A percentile compares a stretch with the other conserved stretches of the same genome.
Evolutionary conservation across 2,113 vertebrate species (phyloP).

Genomic region (Scatophagus argus): DNA sequence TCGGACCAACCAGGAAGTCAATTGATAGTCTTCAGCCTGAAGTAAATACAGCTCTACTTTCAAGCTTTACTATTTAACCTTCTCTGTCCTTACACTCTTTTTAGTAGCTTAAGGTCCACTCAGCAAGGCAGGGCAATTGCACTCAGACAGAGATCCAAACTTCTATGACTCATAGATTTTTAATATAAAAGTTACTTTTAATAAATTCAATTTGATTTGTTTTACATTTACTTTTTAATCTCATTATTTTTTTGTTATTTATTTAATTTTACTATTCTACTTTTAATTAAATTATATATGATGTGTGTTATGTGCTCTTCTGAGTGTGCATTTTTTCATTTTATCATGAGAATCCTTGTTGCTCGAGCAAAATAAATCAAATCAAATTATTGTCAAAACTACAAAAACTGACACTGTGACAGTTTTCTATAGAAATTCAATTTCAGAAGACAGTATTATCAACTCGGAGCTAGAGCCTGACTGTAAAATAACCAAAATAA

Average conservation of each 20-base stretch:
- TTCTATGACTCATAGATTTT: too few relatives aligned
- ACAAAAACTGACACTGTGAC: background rate
- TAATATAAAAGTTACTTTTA: background rate
- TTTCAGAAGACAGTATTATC: background rate
- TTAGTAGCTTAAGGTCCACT: background rate
- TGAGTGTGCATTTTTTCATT: background rate
- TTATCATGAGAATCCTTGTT: background rate
- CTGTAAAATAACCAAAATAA: too few relatives aligned
- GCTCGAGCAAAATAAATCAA: background rate
- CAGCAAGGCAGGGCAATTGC: too few relatives aligned
- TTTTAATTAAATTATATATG: too few relatives aligned
- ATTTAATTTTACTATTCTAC: background rate
- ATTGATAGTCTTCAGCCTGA: background rate
- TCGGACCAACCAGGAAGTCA: background rate
- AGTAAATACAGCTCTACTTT: background rate
- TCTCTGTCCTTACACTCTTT: constrained; percentile 9
- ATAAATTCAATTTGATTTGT: too few relatives aligned
- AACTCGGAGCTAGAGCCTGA: too few relatives aligned
- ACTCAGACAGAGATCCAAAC: too few relatives aligned
- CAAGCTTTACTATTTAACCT: constrained; percentile 2
- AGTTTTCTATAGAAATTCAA: background rate
- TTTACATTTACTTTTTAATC: background rate
- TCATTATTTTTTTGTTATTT: background rate
- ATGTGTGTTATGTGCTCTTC: background rate
- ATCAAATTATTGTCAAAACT: background rate